A percentile compares a stretch with the other conserved stretches of the same genome.
Conservation (phyloP, 2,797 vertebrate species). For the Clarias pachynema region DNA sequence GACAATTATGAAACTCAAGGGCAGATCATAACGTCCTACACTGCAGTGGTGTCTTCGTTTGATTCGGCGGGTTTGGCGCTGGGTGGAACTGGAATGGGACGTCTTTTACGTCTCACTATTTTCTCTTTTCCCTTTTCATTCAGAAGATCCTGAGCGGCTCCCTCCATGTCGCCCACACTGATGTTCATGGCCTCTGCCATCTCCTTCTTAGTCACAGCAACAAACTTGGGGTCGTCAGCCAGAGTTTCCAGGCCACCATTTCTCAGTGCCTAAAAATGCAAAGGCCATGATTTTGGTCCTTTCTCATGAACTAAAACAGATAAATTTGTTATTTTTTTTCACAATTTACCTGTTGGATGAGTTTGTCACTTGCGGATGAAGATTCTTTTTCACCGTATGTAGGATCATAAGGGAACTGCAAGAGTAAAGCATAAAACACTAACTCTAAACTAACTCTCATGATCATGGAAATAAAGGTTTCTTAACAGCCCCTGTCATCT, state of each 20-base stretch:
- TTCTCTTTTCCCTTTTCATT: slow-evolving; percentile 61
- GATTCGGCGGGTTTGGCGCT: slow-evolving; percentile 13
- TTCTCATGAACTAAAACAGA: not conserved
- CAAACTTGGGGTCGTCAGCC: slow-evolving; percentile 75
- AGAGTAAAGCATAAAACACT: slow-evolving; percentile 29
- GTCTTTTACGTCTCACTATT: slow-evolving; percentile 62
- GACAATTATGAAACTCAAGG: not conserved
- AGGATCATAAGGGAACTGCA: slow-evolving; percentile 71
- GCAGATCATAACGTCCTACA: slow-evolving; percentile 44
- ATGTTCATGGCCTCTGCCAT: slow-evolving; percentile 80
- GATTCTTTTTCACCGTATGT: slow-evolving; percentile 33
- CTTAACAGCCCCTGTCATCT: not conserved
- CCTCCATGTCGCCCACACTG: slow-evolving; percentile 76
- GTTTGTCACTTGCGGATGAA: slow-evolving; percentile 73
- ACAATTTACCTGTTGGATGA: slow-evolving; percentile 82
- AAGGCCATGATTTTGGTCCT: not conserved
- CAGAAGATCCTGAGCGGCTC: slow-evolving; percentile 72
- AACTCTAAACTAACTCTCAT: not conserved
- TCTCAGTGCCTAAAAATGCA: slow-evolving; percentile 75
- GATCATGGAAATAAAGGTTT: not conserved
- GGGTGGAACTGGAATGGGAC: slow-evolving; percentile 66
- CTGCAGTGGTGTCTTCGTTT: slow-evolving; percentile 36
- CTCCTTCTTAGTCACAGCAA: slow-evolving; percentile 74
- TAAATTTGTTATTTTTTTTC: not conserved
- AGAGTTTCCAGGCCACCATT: slow-evolving; percentile 74